A percentile compares a stretch with the other conserved stretches of the same genome.
Evolutionary conservation across 2,113 vertebrate genomes (phyloP).

Genomic region (human (Homo sapiens)): DNA sequence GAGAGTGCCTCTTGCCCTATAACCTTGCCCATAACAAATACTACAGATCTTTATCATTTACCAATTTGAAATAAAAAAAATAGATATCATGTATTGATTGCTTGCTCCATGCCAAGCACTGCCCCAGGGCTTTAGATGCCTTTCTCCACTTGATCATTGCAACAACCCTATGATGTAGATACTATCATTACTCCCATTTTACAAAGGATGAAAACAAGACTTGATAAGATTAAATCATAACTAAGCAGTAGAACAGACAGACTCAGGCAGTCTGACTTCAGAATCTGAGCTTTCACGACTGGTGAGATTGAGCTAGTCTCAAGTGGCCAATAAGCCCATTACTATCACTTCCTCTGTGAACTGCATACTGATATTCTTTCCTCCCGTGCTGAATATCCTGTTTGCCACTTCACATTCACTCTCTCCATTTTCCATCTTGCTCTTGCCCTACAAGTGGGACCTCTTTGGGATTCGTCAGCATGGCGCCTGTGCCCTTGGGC

Average conservation of each 20-base stretch:
- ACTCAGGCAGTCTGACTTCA: background rate
- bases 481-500: background rate
- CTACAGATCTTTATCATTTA: background rate
- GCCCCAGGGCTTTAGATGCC: background rate
- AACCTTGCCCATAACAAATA: background rate
- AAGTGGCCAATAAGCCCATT: background rate
- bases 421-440: background rate
- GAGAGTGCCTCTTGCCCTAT: background rate
- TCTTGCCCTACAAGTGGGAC: background rate
- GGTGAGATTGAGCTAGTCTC: background rate
- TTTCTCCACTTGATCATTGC: background rate
- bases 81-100: background rate
- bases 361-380: background rate
- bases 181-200: background rate
- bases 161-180: too few relatives aligned
- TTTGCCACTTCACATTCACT: background rate
- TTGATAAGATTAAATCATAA: background rate
- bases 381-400: background rate
- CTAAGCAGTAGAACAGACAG: background rate
- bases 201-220: background rate
- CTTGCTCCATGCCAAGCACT: background rate
- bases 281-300: background rate
- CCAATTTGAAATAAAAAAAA: background rate
- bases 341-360: background rate
- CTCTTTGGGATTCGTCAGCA: background rate